Evolutionary conservation across 2,113 vertebrate genomes (phyloP).

Genomic region (Charadrius vociferus): DNA sequence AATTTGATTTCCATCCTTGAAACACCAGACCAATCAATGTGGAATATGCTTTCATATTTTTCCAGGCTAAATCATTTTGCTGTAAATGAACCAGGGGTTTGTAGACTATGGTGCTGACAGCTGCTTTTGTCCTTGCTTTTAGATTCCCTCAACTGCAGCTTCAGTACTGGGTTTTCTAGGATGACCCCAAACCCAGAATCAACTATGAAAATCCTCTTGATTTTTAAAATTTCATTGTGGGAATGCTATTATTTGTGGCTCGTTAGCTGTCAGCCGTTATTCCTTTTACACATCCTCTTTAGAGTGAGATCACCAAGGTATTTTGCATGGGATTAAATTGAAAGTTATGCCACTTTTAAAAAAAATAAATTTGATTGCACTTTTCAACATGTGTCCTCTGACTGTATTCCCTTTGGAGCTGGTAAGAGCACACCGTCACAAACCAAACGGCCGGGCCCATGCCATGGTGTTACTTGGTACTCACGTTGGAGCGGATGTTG

Average conservation of each 20-base stretch:
- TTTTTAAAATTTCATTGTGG: not conserved
- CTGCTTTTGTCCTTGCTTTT: not conserved
- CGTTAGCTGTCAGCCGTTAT: not conserved
- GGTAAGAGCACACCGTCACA: not conserved
- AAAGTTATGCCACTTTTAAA: not conserved
- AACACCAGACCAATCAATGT: not conserved
- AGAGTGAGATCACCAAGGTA: not conserved
- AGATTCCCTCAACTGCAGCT: not conserved
- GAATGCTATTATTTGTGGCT: not conserved
- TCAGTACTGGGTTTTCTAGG: not conserved
- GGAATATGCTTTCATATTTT: not conserved
- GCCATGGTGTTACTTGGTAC: not conserved
- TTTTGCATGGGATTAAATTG: not conserved
- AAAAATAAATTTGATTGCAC: not conserved
- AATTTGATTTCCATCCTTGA: not conserved
- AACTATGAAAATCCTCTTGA: not conserved
- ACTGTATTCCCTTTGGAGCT: not conserved
- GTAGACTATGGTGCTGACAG: not conserved
- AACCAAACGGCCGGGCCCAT: not conserved
- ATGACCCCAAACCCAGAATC: not conserved
- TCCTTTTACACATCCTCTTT: not conserved
- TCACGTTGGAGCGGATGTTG: not conserved
- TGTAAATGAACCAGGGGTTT: not conserved
- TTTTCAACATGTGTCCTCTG: not conserved
- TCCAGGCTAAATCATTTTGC: not conserved